phyloP scores from a whole-genome alignment of 2,888 invertebrate genomes.

The Thysanoteuthis rhombus region DNA sequence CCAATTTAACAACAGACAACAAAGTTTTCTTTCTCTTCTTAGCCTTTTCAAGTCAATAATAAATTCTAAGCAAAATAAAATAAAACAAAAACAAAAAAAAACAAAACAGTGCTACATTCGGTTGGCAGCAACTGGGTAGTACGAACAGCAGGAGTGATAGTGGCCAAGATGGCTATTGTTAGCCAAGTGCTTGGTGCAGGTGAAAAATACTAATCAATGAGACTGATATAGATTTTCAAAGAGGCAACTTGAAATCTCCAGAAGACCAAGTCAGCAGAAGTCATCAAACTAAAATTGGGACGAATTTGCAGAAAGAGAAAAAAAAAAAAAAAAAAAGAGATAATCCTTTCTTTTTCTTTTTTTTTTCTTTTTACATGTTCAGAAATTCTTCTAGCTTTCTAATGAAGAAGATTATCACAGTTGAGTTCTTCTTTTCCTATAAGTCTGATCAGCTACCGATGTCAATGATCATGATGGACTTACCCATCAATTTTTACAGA shows the following conservation, averaged over 20 bases:
- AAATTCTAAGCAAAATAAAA: background rate
- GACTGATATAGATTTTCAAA: background rate
- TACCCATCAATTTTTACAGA: too few relatives aligned
- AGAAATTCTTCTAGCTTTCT: too few relatives aligned
- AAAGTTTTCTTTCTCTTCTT: background rate
- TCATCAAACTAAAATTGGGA: background rate
- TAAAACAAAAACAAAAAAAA: background rate
- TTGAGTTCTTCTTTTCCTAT: too few relatives aligned
- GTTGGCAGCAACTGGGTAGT: background rate
- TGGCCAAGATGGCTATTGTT: background rate
- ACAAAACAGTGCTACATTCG: background rate
- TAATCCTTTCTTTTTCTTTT: too few relatives aligned
- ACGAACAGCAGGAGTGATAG: background rate
- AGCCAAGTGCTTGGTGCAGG: background rate
- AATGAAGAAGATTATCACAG: too few relatives aligned
- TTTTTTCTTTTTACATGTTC: too few relatives aligned
- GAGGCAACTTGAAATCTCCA: background rate
- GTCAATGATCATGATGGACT: too few relatives aligned
- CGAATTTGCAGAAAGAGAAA: background rate
- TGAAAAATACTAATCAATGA: background rate
- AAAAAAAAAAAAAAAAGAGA: too few relatives aligned
- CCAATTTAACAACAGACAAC: background rate
- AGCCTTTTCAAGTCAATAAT: background rate
- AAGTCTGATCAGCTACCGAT: too few relatives aligned
- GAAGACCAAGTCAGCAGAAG: background rate